Conservation (phyloP, 2,113 vertebrate species). For the Corapipo altera region DNA sequence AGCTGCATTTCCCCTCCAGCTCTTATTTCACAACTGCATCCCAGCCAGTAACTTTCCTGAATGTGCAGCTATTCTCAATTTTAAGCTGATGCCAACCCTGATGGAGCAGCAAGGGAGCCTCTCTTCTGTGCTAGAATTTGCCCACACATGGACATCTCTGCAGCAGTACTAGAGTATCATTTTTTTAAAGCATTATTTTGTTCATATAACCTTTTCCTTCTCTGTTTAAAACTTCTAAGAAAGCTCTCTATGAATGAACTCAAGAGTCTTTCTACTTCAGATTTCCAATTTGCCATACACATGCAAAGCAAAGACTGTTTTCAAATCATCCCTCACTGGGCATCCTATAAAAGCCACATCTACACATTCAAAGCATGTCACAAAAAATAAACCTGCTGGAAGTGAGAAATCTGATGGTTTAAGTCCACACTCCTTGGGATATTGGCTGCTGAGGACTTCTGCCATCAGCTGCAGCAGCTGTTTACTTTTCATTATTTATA, state of each 20-base stretch:
- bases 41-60: neutral
- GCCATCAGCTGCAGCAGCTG: neutral
- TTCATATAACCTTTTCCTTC: neutral
- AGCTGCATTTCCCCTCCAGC: neutral
- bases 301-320: neutral
- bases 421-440: neutral
- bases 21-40: neutral
- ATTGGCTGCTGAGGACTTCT: neutral
- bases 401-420: neutral
- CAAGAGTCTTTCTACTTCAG: neutral
- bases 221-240: neutral
- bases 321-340: neutral
- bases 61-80: neutral
- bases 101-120: neutral
- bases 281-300: neutral
- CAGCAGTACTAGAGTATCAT: neutral
- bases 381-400: neutral
- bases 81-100: neutral
- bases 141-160: neutral
- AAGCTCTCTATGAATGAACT: neutral
- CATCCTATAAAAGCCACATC: neutral
- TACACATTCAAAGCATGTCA: neutral
- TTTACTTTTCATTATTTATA: slow-evolving; percentile 46
- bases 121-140: neutral
- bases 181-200: neutral